These are phyloP conservation scores for Hephaestus fuliginosus DNA, from an alignment of 2,797 vertebrate genomes.

Conservation along the genomic window DNA sequence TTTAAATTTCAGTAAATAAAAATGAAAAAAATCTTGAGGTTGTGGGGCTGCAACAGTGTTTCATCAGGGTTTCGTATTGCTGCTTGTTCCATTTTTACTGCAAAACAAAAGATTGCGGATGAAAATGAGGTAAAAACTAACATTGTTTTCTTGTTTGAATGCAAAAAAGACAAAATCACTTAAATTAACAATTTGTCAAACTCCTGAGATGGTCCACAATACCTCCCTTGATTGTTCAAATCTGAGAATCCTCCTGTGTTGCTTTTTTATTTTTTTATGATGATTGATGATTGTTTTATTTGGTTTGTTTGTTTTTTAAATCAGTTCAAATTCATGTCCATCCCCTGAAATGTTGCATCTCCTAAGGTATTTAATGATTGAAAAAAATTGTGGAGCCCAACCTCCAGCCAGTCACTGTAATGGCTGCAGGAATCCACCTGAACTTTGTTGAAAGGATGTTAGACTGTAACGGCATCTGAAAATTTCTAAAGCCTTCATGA, in stretches of 20 bases:
- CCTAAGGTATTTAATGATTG: constrained; percentile 13
- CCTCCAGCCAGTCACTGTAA: not conserved
- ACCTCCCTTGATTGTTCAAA: not conserved
- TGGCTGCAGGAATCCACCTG: not conserved
- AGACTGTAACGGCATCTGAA: not conserved
- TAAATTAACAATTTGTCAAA: no score
- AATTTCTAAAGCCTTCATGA: not conserved
- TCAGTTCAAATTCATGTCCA: constrained; percentile 5
- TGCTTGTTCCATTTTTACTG: constrained; percentile 6
- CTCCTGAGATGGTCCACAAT: not conserved
- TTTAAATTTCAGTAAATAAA: not conserved
- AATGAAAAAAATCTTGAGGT: not conserved
- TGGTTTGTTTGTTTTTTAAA: not conserved
- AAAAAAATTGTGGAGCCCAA: not conserved
- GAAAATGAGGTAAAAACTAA: not conserved
- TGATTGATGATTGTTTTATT: constrained; percentile 11
- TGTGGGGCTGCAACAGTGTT: constrained; percentile 10
- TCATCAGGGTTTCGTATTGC: not conserved
- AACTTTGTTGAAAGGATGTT: constrained; percentile 5
- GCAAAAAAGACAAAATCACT: not conserved
- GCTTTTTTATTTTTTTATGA: not conserved
- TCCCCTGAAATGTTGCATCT: constrained; percentile 20
- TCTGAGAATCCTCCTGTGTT: not conserved
- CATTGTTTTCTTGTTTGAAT: constrained; percentile 2
- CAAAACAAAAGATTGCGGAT: not conserved